Evolutionary conservation across 2,888 invertebrate species (phyloP).

Genomic region (Oxyteleia sp.): DNA sequence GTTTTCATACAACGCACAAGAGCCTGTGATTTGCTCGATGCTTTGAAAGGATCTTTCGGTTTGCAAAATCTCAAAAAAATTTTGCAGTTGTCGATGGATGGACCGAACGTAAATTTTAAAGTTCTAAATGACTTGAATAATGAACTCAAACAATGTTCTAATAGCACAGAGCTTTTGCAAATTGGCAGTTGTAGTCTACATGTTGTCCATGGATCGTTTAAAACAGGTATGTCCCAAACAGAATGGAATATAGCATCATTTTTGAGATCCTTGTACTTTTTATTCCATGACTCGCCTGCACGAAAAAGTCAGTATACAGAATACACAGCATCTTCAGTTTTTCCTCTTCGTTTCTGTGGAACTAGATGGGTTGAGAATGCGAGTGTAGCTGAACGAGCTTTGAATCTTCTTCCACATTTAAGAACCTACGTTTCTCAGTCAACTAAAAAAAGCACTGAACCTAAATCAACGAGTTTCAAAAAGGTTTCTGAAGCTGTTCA

Average conservation of each 20-base stretch:
- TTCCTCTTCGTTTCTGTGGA: slow-evolving; percentile 79
- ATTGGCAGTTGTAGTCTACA: slow-evolving; percentile 81
- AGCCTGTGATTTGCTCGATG: slow-evolving; percentile 50
- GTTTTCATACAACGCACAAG: slow-evolving; percentile 13
- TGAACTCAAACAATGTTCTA: slow-evolving; percentile 63
- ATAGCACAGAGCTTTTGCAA: slow-evolving; percentile 71
- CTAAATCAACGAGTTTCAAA: slow-evolving; percentile 59
- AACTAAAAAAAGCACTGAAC: slow-evolving; percentile 38
- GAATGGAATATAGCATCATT: slow-evolving; percentile 75
- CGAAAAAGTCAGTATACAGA: slow-evolving; percentile 76
- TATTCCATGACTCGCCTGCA: slow-evolving; percentile 80
- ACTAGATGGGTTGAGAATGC: slow-evolving; percentile 77
- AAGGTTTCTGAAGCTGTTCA: slow-evolving; percentile 33
- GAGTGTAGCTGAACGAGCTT: slow-evolving; percentile 65
- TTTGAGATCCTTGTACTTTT: slow-evolving; percentile 76
- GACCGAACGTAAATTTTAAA: slow-evolving; percentile 74
- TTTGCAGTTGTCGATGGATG: slow-evolving; percentile 6
- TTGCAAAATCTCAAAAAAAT: slow-evolving; percentile 6
- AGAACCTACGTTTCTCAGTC: slow-evolving; percentile 61
- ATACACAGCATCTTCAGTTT: slow-evolving; percentile 60
- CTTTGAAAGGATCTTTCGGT: slow-evolving; percentile 2
- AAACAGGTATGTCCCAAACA: slow-evolving; percentile 75
- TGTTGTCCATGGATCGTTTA: slow-evolving; percentile 79
- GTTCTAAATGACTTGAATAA: slow-evolving; percentile 56
- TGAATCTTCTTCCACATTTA: slow-evolving; percentile 66